Percentiles rank a stretch among this genome's conserved stretches.
phyloP scores from a whole-genome alignment of 2,797 vertebrate genomes.

The Ctenopoma kingsleyae region DNA sequence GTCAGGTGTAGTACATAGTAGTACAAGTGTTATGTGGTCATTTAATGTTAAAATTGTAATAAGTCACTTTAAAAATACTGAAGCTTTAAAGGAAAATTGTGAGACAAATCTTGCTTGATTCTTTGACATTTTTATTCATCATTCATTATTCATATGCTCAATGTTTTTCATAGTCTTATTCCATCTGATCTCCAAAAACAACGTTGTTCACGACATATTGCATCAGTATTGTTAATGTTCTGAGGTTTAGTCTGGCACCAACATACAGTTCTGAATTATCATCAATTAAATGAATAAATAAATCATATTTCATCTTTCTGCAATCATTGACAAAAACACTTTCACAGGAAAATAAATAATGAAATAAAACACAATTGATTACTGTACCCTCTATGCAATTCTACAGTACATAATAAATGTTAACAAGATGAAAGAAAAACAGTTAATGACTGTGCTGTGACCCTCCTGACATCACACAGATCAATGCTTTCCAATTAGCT shows the following conservation, averaged over 20 bases:
- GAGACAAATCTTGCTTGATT: slow-evolving; percentile 13
- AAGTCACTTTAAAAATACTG: slow-evolving; percentile 9
- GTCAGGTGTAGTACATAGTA: slow-evolving; percentile 4
- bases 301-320: slow-evolving; percentile 45
- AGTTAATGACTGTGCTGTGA: slow-evolving; percentile 24
- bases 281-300: slow-evolving; percentile 52
- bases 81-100: slow-evolving; percentile 27
- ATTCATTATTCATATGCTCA: slow-evolving; percentile 16
- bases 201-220: slow-evolving; percentile 51
- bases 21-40: not conserved
- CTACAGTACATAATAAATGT: slow-evolving; percentile 31
- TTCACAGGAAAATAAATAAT: slow-evolving; percentile 55
- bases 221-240: slow-evolving; percentile 54
- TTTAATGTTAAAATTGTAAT: slow-evolving; percentile 15
- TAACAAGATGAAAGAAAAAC: slow-evolving; percentile 31
- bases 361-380: slow-evolving; percentile 33
- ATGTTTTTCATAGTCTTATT: slow-evolving; percentile 18
- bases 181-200: slow-evolving; percentile 32
- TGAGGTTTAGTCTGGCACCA: slow-evolving; percentile 57
- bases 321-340: slow-evolving; percentile 28
- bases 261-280: slow-evolving; percentile 42
- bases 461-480: slow-evolving; percentile 44
- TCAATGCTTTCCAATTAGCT: slow-evolving; percentile 40
- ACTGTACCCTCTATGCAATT: slow-evolving; percentile 42
- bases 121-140: slow-evolving; percentile 65